A percentile compares a stretch with the other conserved stretches of the same genome.
Conservation (phyloP, 2,888 invertebrate genomes). For the Lathronympha strigana region DNA sequence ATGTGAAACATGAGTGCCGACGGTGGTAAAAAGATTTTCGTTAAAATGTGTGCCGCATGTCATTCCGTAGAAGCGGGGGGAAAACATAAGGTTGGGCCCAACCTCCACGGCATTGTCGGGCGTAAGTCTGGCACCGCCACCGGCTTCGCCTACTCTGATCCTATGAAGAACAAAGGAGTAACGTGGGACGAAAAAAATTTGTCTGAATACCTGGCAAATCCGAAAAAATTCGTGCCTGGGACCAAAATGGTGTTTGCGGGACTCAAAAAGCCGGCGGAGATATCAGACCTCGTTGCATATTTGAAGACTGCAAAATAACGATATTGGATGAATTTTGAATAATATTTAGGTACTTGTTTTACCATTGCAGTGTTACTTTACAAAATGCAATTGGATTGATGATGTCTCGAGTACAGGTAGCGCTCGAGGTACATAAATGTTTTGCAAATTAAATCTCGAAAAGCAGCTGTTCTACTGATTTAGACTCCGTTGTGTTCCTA, state of each 20-base stretch:
- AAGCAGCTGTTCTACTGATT: too few species aligned
- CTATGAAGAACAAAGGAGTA: slow-evolving; percentile 18
- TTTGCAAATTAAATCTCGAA: too few species aligned
- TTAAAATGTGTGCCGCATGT: slow-evolving; percentile 3
- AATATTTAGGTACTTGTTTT: neutral
- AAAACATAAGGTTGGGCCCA: slow-evolving; percentile 11
- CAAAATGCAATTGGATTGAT: too few species aligned
- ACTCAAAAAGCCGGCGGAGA: neutral
- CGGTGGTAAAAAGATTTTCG: slow-evolving; percentile 10
- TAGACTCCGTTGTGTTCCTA: too few species aligned
- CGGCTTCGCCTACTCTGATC: slow-evolving; percentile 2
- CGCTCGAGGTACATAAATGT: too few species aligned
- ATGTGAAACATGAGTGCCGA: slow-evolving; percentile 13
- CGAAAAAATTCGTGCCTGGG: slow-evolving; percentile 16
- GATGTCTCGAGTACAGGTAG: too few species aligned
- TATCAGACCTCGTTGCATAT: slow-evolving; percentile 4
- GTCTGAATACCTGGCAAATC: slow-evolving; percentile 7
- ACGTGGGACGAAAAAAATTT: slow-evolving; percentile 6
- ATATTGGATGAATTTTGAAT: neutral
- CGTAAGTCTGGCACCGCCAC: neutral
- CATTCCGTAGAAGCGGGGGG: slow-evolving; percentile 3
- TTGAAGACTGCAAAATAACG: neutral
- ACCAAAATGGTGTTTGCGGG: slow-evolving; percentile 27
- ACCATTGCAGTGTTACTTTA: neutral
- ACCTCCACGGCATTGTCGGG: slow-evolving; percentile 9